Conservation (phyloP, 2,113 vertebrate genomes). For the Bujurquina vittata region DNA sequence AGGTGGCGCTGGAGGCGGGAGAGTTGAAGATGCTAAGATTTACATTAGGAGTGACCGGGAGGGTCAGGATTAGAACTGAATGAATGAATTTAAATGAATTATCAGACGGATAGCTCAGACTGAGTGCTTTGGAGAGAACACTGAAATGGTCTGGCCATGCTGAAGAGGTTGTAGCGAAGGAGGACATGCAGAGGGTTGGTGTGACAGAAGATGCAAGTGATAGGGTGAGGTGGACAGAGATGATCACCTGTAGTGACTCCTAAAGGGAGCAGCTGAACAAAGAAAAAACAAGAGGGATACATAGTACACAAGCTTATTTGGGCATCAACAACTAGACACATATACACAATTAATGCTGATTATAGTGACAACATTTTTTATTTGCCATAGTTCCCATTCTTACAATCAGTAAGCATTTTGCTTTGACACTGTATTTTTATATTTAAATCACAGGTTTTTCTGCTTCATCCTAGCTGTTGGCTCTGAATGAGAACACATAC, state of each 20-base stretch:
- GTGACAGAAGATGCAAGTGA: not conserved
- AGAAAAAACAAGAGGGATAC: not conserved
- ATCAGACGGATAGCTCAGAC: not conserved
- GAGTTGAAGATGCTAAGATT: not conserved
- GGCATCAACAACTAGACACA: not conserved
- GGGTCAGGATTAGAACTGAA: not conserved
- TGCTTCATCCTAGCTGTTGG: slow-evolving; percentile 44
- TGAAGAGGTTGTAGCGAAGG: not conserved
- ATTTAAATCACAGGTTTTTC: not conserved
- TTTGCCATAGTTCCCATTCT: not conserved
- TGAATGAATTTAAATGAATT: too few relatives aligned
- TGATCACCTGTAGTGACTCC: not conserved
- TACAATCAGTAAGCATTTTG: not conserved
- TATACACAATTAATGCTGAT: not conserved
- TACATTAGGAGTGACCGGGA: not conserved
- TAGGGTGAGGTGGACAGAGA: not conserved
- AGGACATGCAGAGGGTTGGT: not conserved
- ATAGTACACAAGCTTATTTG: not conserved
- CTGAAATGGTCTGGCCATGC: not conserved
- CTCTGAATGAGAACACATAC: slow-evolving; percentile 28
- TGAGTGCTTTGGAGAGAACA: not conserved
- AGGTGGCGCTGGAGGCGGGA: not conserved
- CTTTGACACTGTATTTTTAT: not conserved
- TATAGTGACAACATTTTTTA: not conserved
- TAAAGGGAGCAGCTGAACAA: not conserved